Base-by-base conservation (phyloP, 2,797 vertebrate species). In the Trachops cirrhosus region DNA sequence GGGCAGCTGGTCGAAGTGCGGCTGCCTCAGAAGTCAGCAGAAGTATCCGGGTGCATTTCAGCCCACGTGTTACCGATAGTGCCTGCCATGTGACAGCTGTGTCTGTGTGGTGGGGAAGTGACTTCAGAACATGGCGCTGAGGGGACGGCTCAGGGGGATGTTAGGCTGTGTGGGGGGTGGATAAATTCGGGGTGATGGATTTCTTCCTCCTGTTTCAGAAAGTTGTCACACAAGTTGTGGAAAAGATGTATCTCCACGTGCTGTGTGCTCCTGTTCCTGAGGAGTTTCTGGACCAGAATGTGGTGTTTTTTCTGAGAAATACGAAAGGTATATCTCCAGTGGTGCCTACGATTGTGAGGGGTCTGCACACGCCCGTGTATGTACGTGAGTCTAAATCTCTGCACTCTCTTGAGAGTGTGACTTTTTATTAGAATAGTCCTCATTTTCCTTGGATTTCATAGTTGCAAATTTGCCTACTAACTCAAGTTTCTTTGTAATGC, bases 271-370 rank as follows among this genome's bases (percentile, higher is more conserved):
- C 98, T 44, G 96, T 99, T 78, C 99, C 99, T 0, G 96, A 99
- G 96, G 98, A 97, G 74, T 99, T 99, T 97, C 34, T 98, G 41
- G 98, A 99, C 86, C 98, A 97, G 70, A 98, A 79, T 4, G 95
- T 98, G 24, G 97, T 99, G 8, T 99, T 98, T 98, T 99, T 99
- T 94, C 97, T 99, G 82, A 98, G 99, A 97, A 99, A 98, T 74
- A 98, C 98, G 15, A 98, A 98, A 95, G 99, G 99, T 99, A 98
- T 1, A 1, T 73, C 57, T 37, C 46, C 0, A 0, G 3, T 2
- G 18, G 54, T 71, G 10, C 6, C 26, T 1, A 0, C 29, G 34
- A 0, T 4, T 26, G 34, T 2, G 29, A 15, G 68, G 50, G 44
- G 50, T 0, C 1, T 2, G 21, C 2, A 24, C 34, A 1, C 0